phyloP scores from a whole-genome alignment of 2,113 vertebrate species.

The Elaphurus davidianus region DNA sequence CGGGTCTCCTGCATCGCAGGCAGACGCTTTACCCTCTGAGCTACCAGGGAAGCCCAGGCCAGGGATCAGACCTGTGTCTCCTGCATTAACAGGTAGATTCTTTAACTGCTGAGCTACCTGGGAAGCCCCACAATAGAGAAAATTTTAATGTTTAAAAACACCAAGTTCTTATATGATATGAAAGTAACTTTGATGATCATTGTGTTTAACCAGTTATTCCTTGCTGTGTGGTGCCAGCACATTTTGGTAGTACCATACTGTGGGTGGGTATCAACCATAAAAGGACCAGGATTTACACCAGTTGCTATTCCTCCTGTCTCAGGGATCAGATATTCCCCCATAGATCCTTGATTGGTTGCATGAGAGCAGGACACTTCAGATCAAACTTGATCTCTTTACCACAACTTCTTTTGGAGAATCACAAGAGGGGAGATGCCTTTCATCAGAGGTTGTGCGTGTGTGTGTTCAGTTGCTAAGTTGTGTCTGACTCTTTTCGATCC shows the following conservation, averaged over 20 bases:
- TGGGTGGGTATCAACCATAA: neutral
- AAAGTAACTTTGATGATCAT: neutral
- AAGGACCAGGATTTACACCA: neutral
- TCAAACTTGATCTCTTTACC: neutral
- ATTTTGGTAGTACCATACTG: accelerated
- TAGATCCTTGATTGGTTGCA: neutral
- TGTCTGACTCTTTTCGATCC: neutral
- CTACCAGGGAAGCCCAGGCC: neutral
- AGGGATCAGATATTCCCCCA: neutral
- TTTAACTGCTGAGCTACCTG: neutral
- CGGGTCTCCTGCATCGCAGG: too few species aligned
- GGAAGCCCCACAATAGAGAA: neutral
- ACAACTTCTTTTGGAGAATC: neutral
- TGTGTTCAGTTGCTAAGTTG: neutral
- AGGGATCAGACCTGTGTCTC: neutral
- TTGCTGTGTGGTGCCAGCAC: neutral
- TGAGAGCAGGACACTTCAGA: neutral
- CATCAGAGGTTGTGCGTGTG: neutral
- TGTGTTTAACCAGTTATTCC: neutral
- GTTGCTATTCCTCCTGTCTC: too few species aligned
- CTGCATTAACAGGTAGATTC: neutral
- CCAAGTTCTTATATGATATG: neutral
- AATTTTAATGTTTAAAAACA: neutral
- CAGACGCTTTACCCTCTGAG: too few species aligned
- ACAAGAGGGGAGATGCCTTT: neutral